Conservation (phyloP, 2,888 invertebrate species). For the Cheilosia soror region DNA sequence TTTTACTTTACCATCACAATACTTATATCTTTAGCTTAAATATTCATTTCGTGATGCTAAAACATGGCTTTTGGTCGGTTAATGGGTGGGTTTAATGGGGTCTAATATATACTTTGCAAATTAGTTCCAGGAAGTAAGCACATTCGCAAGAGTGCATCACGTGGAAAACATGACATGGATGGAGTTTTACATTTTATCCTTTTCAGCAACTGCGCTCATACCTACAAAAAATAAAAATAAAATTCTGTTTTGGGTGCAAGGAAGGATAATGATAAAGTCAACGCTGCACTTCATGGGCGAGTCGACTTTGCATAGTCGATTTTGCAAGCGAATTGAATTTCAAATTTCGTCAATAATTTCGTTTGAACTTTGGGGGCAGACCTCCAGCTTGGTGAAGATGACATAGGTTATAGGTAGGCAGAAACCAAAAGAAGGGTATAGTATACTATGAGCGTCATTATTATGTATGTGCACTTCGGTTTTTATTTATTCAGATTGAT, state of each 20-base stretch:
- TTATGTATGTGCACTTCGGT: no score
- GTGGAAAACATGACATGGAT: background rate
- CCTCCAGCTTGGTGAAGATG: no score
- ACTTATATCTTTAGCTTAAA: slow-evolving; percentile 12
- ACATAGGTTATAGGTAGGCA: no score
- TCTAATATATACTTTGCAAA: slow-evolving; percentile 20
- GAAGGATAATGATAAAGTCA: background rate
- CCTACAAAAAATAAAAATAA: no score
- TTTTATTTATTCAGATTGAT: no score
- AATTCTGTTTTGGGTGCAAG: slow-evolving; percentile 9
- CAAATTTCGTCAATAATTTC: no score
- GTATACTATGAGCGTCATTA: no score
- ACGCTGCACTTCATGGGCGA: background rate
- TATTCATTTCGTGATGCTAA: slow-evolving; percentile 32
- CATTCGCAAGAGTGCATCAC: background rate
- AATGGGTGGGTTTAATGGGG: slow-evolving; percentile 14
- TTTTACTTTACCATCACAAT: slow-evolving; percentile 7
- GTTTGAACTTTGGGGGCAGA: no score
- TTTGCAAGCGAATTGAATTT: no score
- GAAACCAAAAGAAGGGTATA: no score
- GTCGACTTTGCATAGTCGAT: no score
- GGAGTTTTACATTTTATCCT: slow-evolving; percentile 2
- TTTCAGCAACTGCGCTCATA: background rate
- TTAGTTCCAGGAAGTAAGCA: background rate
- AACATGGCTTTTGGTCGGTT: slow-evolving; percentile 40